Conservation (phyloP, 1,140 invertebrate species). For the Mesaphorura yosii region DNA sequence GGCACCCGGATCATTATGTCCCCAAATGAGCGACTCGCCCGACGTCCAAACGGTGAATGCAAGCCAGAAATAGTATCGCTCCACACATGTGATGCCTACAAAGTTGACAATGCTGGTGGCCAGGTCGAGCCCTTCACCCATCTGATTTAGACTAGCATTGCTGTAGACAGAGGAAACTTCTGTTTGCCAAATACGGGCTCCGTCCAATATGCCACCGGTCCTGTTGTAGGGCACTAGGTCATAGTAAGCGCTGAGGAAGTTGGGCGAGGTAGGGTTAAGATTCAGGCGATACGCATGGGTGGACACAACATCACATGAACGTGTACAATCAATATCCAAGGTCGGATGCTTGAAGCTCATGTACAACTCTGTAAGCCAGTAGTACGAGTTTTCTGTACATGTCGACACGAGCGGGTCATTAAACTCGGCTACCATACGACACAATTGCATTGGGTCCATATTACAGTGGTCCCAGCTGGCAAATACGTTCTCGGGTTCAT, state of each 20-base stretch:
- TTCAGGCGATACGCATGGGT: constrained; percentile 20
- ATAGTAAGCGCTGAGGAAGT: background rate
- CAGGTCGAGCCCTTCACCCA: constrained; percentile 14
- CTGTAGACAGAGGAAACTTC: constrained; percentile 14
- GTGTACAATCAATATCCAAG: background rate
- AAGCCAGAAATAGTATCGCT: constrained; percentile 21
- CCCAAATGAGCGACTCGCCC: constrained; percentile 22
- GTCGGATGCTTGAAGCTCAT: background rate
- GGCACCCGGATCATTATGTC: background rate
- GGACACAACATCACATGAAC: constrained; percentile 4
- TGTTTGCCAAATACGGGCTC: background rate
- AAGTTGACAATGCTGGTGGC: constrained; percentile 15
- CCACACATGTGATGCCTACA: constrained; percentile 15
- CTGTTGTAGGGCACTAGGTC: background rate
- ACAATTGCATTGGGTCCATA: constrained; percentile 17
- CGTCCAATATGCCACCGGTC: too few species aligned
- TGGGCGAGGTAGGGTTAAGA: background rate
- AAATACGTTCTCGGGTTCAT: constrained; percentile 23
- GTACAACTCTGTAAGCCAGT: constrained; percentile 14
- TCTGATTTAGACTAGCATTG: constrained; percentile 12
- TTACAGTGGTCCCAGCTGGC: constrained; percentile 24
- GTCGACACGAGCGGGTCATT: constrained; percentile 16
- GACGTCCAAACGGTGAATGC: constrained; percentile 8
- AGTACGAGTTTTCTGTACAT: constrained; percentile 23
- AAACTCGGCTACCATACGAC: constrained; percentile 8